These are phyloP conservation scores for Actinernus sp. DNA, from an alignment of 92 coral and sea anemone species.

Conservation along the genomic window DNA sequence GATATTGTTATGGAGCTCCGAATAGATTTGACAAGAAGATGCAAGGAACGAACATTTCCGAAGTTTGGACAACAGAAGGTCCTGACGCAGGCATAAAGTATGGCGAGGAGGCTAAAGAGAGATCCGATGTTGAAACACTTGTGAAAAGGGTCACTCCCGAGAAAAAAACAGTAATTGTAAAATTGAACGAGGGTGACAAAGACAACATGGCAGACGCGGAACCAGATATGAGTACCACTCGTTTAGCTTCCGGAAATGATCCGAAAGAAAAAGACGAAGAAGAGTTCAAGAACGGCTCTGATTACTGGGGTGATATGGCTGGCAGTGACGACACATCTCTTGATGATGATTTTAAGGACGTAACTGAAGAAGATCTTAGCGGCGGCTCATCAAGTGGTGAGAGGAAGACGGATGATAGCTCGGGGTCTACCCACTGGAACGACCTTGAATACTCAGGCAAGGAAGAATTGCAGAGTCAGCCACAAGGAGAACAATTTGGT, in stretches of 20 bases:
- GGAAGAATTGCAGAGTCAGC: background rate
- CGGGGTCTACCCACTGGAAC: background rate
- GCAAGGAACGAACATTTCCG: background rate
- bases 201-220: background rate
- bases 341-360: constrained; percentile 24
- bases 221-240: background rate
- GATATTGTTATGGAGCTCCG: too few species aligned
- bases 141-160: background rate
- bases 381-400: background rate
- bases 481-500: background rate
- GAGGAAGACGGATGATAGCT: background rate
- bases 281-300: background rate
- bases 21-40: too few species aligned
- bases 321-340: constrained; percentile 1
- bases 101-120: background rate
- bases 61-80: background rate
- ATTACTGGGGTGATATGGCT: constrained; percentile 8
- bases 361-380: constrained; percentile 11
- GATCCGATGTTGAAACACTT: background rate
- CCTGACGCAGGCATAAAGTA: background rate
- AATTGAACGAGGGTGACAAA: constrained; percentile 1
- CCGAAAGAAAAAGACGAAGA: background rate
- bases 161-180: background rate
- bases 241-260: background rate
- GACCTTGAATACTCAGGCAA: too few species aligned